A percentile compares a stretch with the other conserved stretches of the same genome.
Conservation (phyloP, 1,140 invertebrate species). For the Chionoecetes opilio region DNA sequence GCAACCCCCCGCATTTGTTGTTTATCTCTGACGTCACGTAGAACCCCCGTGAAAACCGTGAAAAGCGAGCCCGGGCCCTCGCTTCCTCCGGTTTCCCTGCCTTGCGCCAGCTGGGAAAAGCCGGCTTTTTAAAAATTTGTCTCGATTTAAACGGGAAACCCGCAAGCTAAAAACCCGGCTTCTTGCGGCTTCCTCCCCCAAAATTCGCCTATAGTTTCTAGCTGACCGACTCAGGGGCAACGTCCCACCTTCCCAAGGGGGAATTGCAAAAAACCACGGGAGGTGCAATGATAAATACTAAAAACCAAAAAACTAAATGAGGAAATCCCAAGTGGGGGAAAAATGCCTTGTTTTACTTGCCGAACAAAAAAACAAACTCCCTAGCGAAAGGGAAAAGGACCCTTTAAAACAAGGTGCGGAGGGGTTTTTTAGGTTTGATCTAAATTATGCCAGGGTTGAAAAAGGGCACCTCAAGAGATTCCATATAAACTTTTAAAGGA, state of each 20-base stretch:
- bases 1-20: too few relatives aligned
- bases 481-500: constrained; percentile 50
- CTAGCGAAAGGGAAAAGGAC: constrained; percentile 47
- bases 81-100: too few relatives aligned
- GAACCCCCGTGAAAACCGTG: too few relatives aligned
- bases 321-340: neutral
- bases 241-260: neutral
- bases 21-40: too few relatives aligned
- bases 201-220: too few relatives aligned
- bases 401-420: neutral
- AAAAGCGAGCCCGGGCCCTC: too few relatives aligned
- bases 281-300: neutral
- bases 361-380: neutral
- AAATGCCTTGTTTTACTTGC: neutral
- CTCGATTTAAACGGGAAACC: too few relatives aligned
- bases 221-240: neutral
- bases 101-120: too few relatives aligned
- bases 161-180: too few relatives aligned
- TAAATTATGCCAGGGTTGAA: neutral
- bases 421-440: neutral
- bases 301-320: neutral
- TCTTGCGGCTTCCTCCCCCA: too few relatives aligned
- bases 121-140: too few relatives aligned
- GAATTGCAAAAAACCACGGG: constrained; percentile 27
- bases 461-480: neutral